Conservation (phyloP, 2,888 invertebrate species). For the Heliconius hortense region DNA sequence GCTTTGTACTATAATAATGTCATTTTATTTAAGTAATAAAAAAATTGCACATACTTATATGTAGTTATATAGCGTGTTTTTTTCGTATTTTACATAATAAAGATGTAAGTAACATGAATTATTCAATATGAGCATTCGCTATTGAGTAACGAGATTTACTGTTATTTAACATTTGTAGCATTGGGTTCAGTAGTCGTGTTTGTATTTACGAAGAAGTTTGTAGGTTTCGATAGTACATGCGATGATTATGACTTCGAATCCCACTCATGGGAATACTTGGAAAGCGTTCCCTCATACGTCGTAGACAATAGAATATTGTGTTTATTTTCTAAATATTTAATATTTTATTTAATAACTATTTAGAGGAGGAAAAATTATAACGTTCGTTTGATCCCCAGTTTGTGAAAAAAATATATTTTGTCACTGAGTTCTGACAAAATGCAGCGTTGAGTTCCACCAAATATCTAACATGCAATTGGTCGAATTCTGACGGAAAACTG, state of each 20-base stretch:
- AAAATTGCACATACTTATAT: neutral
- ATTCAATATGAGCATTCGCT: constrained; percentile 7
- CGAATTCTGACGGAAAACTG: too few relatives aligned
- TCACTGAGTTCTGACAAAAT: too few relatives aligned
- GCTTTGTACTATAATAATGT: neutral
- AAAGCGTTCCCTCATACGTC: too few relatives aligned
- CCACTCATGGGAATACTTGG: neutral
- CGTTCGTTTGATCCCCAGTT: too few relatives aligned
- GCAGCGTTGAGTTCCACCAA: too few relatives aligned
- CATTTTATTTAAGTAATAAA: neutral
- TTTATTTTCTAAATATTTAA: too few relatives aligned
- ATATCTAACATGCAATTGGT: too few relatives aligned
- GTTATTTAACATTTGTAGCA: constrained; percentile 10
- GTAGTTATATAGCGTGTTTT: neutral
- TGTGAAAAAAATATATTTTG: too few relatives aligned
- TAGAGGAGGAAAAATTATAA: too few relatives aligned
- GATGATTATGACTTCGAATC: neutral
- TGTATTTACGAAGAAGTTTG: neutral
- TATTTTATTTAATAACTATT: too few relatives aligned
- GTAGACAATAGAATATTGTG: too few relatives aligned
- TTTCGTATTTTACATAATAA: constrained; percentile 17
- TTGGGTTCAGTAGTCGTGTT: neutral
- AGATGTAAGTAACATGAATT: constrained; percentile 19
- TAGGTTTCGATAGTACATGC: neutral
- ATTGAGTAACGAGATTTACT: constrained; percentile 17